phyloP scores from a whole-genome alignment of 2,888 invertebrate species.

The Leptodirus hochenwartii region DNA sequence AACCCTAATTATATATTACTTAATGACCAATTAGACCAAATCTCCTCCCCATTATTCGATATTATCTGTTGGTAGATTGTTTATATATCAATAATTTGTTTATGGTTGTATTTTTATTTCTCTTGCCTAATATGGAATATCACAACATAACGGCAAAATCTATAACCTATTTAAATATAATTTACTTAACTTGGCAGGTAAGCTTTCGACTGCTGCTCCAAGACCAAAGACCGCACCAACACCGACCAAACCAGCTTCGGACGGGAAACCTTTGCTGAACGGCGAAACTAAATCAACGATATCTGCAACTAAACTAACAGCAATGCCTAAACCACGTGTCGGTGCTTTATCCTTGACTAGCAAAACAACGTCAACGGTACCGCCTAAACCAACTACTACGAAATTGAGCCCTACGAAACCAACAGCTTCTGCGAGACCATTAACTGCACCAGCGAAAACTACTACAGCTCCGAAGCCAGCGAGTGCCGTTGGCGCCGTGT shows the following conservation, averaged over 20 bases:
- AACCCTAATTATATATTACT: too few species aligned
- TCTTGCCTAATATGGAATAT: too few species aligned
- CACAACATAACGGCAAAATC: too few species aligned
- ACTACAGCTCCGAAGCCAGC: constrained; percentile 6
- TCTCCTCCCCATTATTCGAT: too few species aligned
- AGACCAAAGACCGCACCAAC: constrained; percentile 3
- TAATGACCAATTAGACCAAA: too few species aligned
- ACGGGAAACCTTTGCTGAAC: constrained; percentile 13
- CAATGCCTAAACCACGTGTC: constrained; percentile 11
- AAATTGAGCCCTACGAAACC: constrained; percentile 14
- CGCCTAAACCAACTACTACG: constrained; percentile 9
- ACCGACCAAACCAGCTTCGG: constrained; percentile 10
- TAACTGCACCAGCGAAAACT: constrained; percentile 13
- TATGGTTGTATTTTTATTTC: too few species aligned
- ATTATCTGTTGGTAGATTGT: too few species aligned
- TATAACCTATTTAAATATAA: too few species aligned
- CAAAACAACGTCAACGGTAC: constrained; percentile 9
- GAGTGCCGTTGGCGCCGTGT: too few species aligned
- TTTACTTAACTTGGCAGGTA: too few species aligned
- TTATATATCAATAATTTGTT: too few species aligned
- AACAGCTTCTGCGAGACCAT: constrained; percentile 14
- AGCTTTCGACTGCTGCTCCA: too few species aligned
- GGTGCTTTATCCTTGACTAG: constrained; percentile 11
- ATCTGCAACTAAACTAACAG: constrained; percentile 10
- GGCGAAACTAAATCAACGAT: constrained; percentile 13